These are phyloP conservation scores for Oryzias celebensis DNA, from an alignment of 2,113 vertebrate species.

Conservation along the genomic window DNA sequence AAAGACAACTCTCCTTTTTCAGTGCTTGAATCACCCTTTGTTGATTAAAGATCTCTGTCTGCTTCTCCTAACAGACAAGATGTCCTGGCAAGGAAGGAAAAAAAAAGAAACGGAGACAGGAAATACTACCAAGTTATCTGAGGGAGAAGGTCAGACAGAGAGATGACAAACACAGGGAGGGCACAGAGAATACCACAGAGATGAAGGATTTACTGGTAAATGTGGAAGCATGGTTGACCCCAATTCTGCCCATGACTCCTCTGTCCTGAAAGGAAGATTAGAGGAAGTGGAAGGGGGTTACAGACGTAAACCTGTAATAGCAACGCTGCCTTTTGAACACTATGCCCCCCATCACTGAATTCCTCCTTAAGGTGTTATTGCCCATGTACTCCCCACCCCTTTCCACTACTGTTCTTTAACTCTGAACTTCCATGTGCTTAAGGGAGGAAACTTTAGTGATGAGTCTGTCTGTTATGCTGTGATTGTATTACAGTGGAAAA, in stretches of 20 bases:
- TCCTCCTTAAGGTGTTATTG: constrained; percentile 5
- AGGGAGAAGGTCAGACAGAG: constrained; percentile 19
- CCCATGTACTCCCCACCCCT: not conserved
- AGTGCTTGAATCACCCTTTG: constrained; percentile 47
- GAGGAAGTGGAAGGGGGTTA: not conserved
- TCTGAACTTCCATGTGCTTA: constrained; percentile 7
- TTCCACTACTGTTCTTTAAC: no score
- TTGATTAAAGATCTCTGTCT: constrained; percentile 58
- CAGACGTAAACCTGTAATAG: constrained; percentile 66
- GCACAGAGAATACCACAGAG: constrained; percentile 19
- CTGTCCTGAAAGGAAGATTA: constrained; percentile 26
- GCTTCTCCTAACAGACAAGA: constrained; percentile 29
- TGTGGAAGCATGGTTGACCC: constrained; percentile 54
- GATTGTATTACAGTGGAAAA: not conserved
- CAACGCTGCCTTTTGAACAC: constrained; percentile 47
- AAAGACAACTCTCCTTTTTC: constrained; percentile 46
- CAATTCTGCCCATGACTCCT: constrained; percentile 53
- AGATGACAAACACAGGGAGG: constrained; percentile 13
- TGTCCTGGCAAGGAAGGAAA: constrained; percentile 7
- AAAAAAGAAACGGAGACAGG: constrained; percentile 7
- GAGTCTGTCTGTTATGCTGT: not conserved
- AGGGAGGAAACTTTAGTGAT: constrained; percentile 14
- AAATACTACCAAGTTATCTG: constrained; percentile 12
- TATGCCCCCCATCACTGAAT: constrained; percentile 4
- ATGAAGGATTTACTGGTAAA: constrained; percentile 21